Evolutionary conservation across 1,140 invertebrate species (phyloP), one percentile per base, ranked within the genome.

Genomic region (Venturia canescens): DNA sequence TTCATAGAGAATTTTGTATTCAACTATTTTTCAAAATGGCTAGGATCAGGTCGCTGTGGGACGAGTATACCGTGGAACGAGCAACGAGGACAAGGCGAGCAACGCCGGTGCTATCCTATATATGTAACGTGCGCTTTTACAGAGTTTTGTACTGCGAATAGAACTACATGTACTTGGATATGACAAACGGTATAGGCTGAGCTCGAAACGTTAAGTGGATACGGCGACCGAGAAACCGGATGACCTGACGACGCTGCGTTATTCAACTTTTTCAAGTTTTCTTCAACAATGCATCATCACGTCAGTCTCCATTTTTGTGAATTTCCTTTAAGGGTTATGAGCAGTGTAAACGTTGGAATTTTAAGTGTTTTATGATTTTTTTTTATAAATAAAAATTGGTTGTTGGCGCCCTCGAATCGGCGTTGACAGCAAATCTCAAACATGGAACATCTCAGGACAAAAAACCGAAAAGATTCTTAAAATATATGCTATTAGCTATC

Each of bases 201-300:
- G 27, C 6, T 23, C 3, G 11, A 63, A n/a, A 23, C n/a, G 60
- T 63, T 23, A 26, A 63, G 21, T 63, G 50, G 81, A 83, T 83
- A 85, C 82, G 76, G 80, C 88, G 90, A 87, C 89, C 90, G 90
- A 91, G 89, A 91, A 91, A 91, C 89, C 88, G 90, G 90, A 88
- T 90, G 89, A 90, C 89, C 90, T 26, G 21, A 63, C 85, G 86
- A 85, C 87, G 67, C 86, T 86, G 84, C 86, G 53, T 60, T 86
- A 86, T 86, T 87, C 83, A 78, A 78, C 77, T 53, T 63, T 63
- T 63, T 63, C 23, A 26, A 26, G 2, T 11, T 63, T 26, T 27
- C n/a, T 63, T 23, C 21, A 63, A 63, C n/a, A 13, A 63, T 26
- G 57, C 18, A 63, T 26, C 5, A 18, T 63, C 18, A n/a, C n/a